Conservation (phyloP, 2,797 vertebrate species). For the Linurgus olivaceus region DNA sequence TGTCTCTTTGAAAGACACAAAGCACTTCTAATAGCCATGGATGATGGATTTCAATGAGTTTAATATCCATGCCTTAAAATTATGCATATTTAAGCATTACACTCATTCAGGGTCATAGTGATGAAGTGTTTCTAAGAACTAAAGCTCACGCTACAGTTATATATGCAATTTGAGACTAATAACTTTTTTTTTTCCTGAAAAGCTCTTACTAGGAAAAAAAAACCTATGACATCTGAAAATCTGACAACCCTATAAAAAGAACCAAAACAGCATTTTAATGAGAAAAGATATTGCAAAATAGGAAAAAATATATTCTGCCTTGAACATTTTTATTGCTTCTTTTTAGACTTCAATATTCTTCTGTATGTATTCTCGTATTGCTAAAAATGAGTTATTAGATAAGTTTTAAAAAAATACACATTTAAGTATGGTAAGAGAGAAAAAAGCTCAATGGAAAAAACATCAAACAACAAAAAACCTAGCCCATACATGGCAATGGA, state of each 20-base stretch:
- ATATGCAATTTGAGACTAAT: background rate
- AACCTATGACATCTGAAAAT: background rate
- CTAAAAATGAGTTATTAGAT: background rate
- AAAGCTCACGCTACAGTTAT: background rate
- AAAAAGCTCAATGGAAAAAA: background rate
- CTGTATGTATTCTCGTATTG: background rate
- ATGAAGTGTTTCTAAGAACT: background rate
- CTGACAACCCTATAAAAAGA: background rate
- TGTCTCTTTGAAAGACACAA: background rate
- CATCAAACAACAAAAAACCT: background rate
- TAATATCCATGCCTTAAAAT: background rate
- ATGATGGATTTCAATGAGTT: background rate
- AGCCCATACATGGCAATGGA: fast-evolving
- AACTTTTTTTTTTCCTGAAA: background rate
- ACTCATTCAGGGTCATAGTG: background rate
- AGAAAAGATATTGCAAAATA: background rate
- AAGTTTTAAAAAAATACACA: background rate
- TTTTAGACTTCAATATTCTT: background rate
- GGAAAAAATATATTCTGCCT: background rate
- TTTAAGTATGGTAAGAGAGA: background rate
- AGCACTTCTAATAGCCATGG: background rate
- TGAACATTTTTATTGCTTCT: background rate
- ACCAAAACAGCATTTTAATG: background rate
- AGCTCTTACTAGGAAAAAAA: background rate
- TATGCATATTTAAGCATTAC: background rate